phyloP scores from a whole-genome alignment of 2,888 invertebrate genomes.

The Euproctis similis region DNA sequence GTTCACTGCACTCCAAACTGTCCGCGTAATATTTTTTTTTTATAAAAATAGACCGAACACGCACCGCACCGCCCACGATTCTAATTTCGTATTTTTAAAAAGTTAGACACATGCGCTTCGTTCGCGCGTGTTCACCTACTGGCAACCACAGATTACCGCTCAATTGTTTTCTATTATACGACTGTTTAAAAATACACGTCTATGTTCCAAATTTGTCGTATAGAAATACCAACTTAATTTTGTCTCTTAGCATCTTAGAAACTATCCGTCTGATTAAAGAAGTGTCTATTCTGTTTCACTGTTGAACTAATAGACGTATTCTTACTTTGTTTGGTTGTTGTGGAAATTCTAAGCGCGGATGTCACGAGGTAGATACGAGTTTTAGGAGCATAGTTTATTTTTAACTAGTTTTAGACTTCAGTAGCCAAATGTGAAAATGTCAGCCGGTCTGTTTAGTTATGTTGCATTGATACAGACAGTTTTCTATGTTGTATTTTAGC shows the following conservation, averaged over 20 bases:
- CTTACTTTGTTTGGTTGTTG: constrained; percentile 13
- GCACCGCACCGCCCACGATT: constrained; percentile 35
- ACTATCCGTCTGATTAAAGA: constrained; percentile 7
- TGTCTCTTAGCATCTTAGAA: constrained; percentile 5
- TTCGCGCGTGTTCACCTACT: constrained; percentile 48
- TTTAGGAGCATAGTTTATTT: constrained; percentile 24
- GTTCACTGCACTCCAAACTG: constrained; percentile 61
- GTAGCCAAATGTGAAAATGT: constrained; percentile 30
- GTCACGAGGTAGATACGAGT: constrained; percentile 25
- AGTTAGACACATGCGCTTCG: constrained; percentile 41
- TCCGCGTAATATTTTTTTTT: constrained; percentile 32
- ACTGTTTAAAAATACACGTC: constrained; percentile 26
- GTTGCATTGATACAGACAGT: constrained; percentile 21
- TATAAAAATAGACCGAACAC: constrained; percentile 44
- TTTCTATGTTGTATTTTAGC: constrained; percentile 17
- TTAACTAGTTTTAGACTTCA: constrained; percentile 25
- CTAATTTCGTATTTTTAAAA: constrained; percentile 34
- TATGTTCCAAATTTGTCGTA: constrained; percentile 3
- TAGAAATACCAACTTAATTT: constrained; percentile 8
- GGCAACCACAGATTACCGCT: constrained; percentile 33
- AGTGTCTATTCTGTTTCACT: constrained; percentile 3
- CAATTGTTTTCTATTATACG: constrained; percentile 34
- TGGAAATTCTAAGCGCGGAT: constrained; percentile 27
- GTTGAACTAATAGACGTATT: constrained; percentile 1
- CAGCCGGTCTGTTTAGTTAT: constrained; percentile 19